Base-by-base conservation (phyloP, 1,140 invertebrate genomes). In the Drosophila aff. region DNA sequence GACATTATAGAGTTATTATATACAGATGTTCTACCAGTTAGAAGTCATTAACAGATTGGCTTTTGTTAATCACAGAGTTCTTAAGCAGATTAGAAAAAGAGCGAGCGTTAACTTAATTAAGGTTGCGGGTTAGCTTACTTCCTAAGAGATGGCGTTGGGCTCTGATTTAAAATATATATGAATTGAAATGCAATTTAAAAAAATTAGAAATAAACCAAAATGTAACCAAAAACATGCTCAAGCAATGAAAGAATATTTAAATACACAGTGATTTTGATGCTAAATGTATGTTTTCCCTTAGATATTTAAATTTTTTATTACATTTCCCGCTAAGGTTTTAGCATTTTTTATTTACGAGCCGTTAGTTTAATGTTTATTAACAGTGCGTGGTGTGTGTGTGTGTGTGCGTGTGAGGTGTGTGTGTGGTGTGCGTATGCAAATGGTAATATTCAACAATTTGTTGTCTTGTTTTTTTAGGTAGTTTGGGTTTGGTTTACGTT, bases 401-500 rank as follows among this genome's bases (percentile, higher is more conserved):
- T 43, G 66, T 65, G 66, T 62, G 66, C 46, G 58, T 41, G 52
- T 64, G 57, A 33, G 63, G 18, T 50, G 47, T 75, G 69, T 49
- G 62, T 63, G 64, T 59, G 38, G 77, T 33, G 81, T 84, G 82
- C 85, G 55, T 76, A 85, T 86, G 75, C 80, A 87, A 80, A 86
- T 86, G 83, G 76, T 74, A 82, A 72, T 65, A 73, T 85, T 85
- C 18, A 76, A 43, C 53, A 53, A 66, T 61, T 58, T 66, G 50
- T 73, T 68, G 72, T 52, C 18, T 46, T 81, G 55, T 78, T 79
- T 68, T 73, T 81, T 74, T n/a, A 63, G 79, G 81, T 83, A 76
- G 81, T 89, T 87, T 81, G 84, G 71, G 85, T 89, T 89, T 90
- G 84, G 84, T 90, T 81, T 87, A 81, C 66, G 69, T 90, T 87